Base-by-base conservation (phyloP, 2,797 vertebrate species). In the Rhinogobio ventralis region DNA sequence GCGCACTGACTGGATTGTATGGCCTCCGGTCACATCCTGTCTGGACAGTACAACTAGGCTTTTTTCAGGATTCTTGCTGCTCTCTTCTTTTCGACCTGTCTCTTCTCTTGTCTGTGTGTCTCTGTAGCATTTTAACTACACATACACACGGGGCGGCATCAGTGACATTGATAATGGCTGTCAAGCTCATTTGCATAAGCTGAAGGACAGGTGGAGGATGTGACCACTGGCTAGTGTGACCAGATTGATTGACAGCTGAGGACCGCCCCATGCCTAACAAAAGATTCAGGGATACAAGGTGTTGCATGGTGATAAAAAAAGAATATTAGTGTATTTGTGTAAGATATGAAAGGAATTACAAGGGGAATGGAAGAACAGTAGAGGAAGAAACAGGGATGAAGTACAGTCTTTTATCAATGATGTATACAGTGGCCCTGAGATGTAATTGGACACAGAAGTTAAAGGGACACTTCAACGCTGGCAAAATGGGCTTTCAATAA, bases 141-240 rank as follows among this genome's bases (percentile, higher is more conserved):
- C 72, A 68, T 33, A 71, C 46, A 76, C 28, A 67, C 1, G 39
- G 62, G n/a, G 81, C 51, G 19, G 28, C 11, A 25, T 42, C 39
- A 77, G 67, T 84, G 67, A 72, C 80, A 60, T 45, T 67, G 36
- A 75, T 86, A 89, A 90, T 87, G 75, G 74, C 71, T 88, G 87
- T 89, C 85, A 71, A 55, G 53, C 64, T 88, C 0, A 92, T 93
- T 93, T 92, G 86, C 91, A 92, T 93, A 83, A 36, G 49, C 69
- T 80, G 85, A 86, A 89, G 85, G 87, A 89, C 72, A 88, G 91
- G 91, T 93, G 90, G 92, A 93, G 92, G 93, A 90, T 90, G 7
- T 81, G 87, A 55, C 87, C 72, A 83, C 45, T 67, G 20, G 87
- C 66, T 68, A 84, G 83, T 86, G 81, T 76, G 85, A 88, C 86